Conservation (phyloP, 2,797 vertebrate species). For the Neosalanx taihuensis region DNA sequence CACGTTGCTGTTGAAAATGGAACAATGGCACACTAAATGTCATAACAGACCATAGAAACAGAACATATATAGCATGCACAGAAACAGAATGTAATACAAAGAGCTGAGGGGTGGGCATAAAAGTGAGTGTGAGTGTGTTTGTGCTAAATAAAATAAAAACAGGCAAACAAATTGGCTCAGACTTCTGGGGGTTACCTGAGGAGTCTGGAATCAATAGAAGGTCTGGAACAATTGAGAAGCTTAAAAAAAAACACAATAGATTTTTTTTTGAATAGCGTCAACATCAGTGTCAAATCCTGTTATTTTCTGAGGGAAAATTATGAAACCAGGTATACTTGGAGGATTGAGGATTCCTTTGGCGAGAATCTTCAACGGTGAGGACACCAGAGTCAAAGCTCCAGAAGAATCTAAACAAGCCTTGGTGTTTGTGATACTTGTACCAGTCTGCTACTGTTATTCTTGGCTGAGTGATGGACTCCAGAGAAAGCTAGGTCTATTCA, state of each 20-base stretch:
- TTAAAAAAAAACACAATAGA: too few species aligned
- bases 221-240: too few species aligned
- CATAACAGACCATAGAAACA: slow-evolving; percentile 6
- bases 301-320: too few species aligned
- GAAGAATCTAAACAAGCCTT: slow-evolving; percentile 47
- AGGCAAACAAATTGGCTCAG: too few species aligned
- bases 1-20: slow-evolving; percentile 36
- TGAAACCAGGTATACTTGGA: too few species aligned
- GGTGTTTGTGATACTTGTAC: slow-evolving; percentile 63
- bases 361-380: too few species aligned
- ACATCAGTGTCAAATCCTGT: too few species aligned
- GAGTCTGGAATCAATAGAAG: too few species aligned
- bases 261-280: too few species aligned
- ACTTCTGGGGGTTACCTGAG: too few species aligned
- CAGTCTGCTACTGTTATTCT: slow-evolving; percentile 53
- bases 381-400: slow-evolving; percentile 19
- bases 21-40: slow-evolving; percentile 18
- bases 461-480: slow-evolving; percentile 58
- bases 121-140: slow-evolving; percentile 9
- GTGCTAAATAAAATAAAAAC: not conserved
- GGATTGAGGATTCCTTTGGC: too few species aligned
- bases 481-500: slow-evolving; percentile 54
- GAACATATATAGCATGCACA: not conserved
- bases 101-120: not conserved
- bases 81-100: not conserved